Evolutionary conservation across 2,797 vertebrate species (phyloP).

Genomic region (Tauraco hartlaubi): DNA sequence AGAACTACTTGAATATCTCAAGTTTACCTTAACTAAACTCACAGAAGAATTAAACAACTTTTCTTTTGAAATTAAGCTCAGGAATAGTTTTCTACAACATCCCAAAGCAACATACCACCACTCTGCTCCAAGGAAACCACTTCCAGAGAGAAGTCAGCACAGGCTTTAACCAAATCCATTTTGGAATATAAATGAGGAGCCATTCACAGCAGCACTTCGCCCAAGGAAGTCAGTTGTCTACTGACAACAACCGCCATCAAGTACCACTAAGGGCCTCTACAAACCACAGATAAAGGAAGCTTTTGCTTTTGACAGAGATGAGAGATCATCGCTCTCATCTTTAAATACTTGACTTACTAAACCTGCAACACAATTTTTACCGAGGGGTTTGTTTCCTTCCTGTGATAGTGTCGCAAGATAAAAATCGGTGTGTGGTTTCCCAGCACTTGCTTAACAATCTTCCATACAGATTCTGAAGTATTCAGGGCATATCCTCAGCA

Average conservation of each 20-base stretch:
- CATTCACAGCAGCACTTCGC: neutral
- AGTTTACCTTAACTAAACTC: conserved; percentile 6
- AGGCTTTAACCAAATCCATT: neutral
- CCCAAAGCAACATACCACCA: neutral
- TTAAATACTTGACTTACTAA: neutral
- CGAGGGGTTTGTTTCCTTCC: neutral
- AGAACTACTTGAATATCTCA: neutral
- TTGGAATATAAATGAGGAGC: conserved; percentile 20
- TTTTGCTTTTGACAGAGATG: neutral
- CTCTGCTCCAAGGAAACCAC: conserved; percentile 24
- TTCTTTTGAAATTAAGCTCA: neutral
- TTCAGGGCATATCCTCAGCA: neutral
- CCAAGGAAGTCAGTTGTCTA: neutral
- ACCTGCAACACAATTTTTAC: neutral
- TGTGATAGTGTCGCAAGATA: neutral
- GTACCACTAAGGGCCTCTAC: neutral
- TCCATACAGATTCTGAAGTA: conserved; percentile 19
- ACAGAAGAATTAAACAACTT: neutral
- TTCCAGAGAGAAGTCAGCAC: neutral
- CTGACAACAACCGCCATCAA: neutral
- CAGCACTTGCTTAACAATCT: neutral
- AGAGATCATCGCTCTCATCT: neutral
- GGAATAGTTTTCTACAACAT: neutral
- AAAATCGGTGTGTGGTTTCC: neutral
- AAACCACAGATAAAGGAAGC: conserved; percentile 9